These are phyloP conservation scores for Leptinotarsa tumamoca DNA, from an alignment of 2,888 invertebrate species.

Conservation along the genomic window DNA sequence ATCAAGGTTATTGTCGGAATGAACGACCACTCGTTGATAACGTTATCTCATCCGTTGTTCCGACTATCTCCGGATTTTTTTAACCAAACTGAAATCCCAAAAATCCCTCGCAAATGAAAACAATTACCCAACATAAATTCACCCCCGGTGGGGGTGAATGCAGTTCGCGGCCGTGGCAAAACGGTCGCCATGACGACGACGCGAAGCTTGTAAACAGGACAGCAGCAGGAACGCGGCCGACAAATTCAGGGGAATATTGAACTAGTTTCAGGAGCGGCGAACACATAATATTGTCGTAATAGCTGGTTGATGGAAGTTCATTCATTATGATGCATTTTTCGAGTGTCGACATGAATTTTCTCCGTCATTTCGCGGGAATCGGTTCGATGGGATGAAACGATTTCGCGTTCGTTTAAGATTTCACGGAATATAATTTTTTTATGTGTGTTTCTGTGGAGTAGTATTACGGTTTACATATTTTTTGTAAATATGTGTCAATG, in stretches of 20 bases:
- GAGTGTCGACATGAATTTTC: neutral
- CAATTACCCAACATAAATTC: conserved; percentile 16
- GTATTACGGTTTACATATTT: too few species aligned
- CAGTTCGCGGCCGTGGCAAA: conserved; percentile 13
- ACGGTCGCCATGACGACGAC: conserved; percentile 10
- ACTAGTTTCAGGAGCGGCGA: conserved; percentile 15
- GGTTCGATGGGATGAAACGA: too few species aligned
- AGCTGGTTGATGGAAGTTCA: conserved; percentile 1
- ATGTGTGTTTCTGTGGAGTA: neutral
- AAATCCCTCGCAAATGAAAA: neutral
- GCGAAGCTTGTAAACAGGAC: conserved; percentile 16
- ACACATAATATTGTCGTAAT: conserved; percentile 11
- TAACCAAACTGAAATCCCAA: neutral
- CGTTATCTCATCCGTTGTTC: neutral
- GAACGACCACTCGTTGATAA: neutral
- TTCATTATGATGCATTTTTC: conserved; percentile 14
- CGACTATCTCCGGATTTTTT: too few species aligned
- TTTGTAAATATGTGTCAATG: too few species aligned
- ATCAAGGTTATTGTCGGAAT: too few species aligned
- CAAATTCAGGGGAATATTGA: conserved; percentile 14
- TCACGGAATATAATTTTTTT: neutral
- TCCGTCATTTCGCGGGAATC: neutral
- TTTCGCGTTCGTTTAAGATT: neutral
- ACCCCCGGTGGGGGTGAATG: neutral
- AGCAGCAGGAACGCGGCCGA: neutral